These are phyloP conservation scores for Macropus fuliginosus DNA, from an alignment of 2,797 vertebrate species.

Conservation along the genomic window DNA sequence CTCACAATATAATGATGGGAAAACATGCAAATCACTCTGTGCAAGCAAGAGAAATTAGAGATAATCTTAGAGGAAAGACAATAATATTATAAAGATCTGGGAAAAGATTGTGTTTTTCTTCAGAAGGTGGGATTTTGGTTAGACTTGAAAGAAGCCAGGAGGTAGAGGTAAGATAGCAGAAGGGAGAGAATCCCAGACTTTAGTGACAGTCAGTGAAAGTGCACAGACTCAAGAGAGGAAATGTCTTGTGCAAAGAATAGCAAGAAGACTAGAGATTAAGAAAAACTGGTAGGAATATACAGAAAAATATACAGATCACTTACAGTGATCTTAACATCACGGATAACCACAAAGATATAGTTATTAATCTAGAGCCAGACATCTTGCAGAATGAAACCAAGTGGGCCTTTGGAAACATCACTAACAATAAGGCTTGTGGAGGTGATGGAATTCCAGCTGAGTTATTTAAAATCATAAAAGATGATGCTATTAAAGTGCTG, in stretches of 20 bases:
- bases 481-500: neutral
- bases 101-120: neutral
- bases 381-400: neutral
- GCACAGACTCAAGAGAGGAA: neutral
- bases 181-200: neutral
- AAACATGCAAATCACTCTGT: neutral
- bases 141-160: neutral
- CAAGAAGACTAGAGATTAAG: neutral
- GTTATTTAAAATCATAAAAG: neutral
- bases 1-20: neutral
- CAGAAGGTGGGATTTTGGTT: neutral
- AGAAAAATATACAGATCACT: neutral
- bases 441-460: neutral
- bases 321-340: neutral
- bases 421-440: neutral
- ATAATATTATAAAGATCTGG: neutral
- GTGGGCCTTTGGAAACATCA: neutral
- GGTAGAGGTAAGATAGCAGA: neutral
- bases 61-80: neutral
- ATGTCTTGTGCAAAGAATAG: neutral
- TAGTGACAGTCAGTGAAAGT: neutral
- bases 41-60: neutral
- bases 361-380: neutral
- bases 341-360: neutral
- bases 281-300: neutral